A percentile compares a stretch with the other conserved stretches of the same genome.
phyloP scores from a whole-genome alignment of 2,113 vertebrate genomes.

The Cranoglanis bouderius region DNA sequence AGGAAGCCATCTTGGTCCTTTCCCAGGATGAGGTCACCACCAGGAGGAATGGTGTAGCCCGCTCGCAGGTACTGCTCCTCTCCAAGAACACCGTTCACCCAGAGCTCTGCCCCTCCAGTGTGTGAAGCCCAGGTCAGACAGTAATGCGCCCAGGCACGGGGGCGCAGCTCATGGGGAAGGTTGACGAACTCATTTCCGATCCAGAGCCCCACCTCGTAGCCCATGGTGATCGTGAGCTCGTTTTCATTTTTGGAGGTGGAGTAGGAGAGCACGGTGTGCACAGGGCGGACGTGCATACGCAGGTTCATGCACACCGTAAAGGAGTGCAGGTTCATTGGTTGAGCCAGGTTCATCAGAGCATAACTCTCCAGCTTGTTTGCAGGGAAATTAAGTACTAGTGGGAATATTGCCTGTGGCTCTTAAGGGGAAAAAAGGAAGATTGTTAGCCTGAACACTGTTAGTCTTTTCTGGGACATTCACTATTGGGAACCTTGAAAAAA shows the following conservation, averaged over 20 bases:
- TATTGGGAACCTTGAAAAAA: neutral
- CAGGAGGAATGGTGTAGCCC: slow-evolving; percentile 64
- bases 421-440: neutral
- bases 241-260: slow-evolving; percentile 68
- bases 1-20: slow-evolving; percentile 76
- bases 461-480: neutral
- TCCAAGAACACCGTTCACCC: slow-evolving; percentile 74
- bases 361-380: slow-evolving; percentile 68
- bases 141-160: slow-evolving; percentile 75
- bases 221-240: slow-evolving; percentile 74
- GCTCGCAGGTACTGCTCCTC: slow-evolving; percentile 62
- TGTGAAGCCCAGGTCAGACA: slow-evolving; percentile 78
- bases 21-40: slow-evolving; percentile 73
- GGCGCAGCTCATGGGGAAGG: slow-evolving; percentile 66
- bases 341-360: slow-evolving; percentile 65
- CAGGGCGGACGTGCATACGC: slow-evolving; percentile 31
- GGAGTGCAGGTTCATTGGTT: slow-evolving; percentile 67
- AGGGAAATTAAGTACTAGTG: slow-evolving; percentile 77
- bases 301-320: slow-evolving; percentile 80
- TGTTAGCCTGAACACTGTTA: neutral
- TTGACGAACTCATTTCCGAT: slow-evolving; percentile 75
- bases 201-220: slow-evolving; percentile 71
- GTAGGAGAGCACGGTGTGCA: slow-evolving; percentile 78
- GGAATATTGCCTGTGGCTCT: slow-evolving; percentile 64
- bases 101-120: slow-evolving; percentile 65